Evolutionary conservation across 1,140 invertebrate species (phyloP), one percentile per base, ranked within the genome.

Genomic region (Aphidius ervi): DNA sequence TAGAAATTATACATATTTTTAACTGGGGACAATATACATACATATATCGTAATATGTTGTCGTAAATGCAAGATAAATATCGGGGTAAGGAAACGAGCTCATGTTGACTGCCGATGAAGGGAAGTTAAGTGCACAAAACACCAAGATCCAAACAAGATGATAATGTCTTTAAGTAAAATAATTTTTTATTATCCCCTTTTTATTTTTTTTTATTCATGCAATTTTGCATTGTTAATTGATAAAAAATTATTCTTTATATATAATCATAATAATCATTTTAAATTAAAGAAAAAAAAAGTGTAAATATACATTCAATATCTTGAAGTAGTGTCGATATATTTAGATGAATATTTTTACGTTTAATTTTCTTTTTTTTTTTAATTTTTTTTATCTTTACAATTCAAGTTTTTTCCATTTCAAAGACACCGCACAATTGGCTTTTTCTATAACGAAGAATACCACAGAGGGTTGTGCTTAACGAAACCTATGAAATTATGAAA

Each of bases 161-260:
- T 66, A 64, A 49, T 64, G 65, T 64, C 49, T 50, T 64, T 50
- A 45, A 10, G 40, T 54, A 54, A 54, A 42, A 40, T 40, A 54
- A 54, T 54, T 54, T 54, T 54, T 41, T 40, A 54, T 37, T 16
- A 54, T 37, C 40, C 41, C 52, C 10, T 41, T 42, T 54, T 20
- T 54, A 10, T 54, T 54, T 54, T 54, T 54, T 54, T 54, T 16
- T 40, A 54, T 42, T 42, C 41, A 54, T 54, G 40, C 40, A 31
- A 31, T 31, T 31, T 31, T 31, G 23, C 23, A 31, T 31, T 31
- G 23, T 31, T 31, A 31, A 31, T 9, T 10, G 10, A 39, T 52
- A 5, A 9, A 52, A 52, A 52, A 31, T 9, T 8, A 31, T 37
- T 8, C 4, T 45, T 45, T 56, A 8, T 20, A 46, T 45, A 6